Base-by-base conservation (phyloP, 64 coral and sea anemone species). In the Montipora efflorescens region DNA sequence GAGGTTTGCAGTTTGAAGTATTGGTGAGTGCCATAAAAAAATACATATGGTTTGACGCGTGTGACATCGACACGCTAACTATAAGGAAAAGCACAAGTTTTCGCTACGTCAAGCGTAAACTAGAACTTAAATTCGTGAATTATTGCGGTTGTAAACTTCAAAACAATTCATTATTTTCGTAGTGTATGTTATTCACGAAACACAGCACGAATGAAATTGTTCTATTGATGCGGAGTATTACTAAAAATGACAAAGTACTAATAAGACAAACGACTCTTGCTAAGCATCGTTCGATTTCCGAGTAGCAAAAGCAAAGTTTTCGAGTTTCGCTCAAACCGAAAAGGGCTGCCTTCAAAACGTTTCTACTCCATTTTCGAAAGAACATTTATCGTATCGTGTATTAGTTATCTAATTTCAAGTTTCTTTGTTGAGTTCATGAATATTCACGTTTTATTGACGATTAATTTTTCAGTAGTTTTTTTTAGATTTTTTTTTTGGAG, bases 141-240 rank as follows among this genome's bases (percentile, higher is more conserved):
- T 86, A 18, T 23, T 86, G 67, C 11, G 82, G 64, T 50, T 45
- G 46, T 22, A 18, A 49, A 50, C 66, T 86, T 86, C 46, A 86
- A 13, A 86, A 86, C 66, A 71, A 46, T 71, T 46, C 66, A 86
- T 71, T 86, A 16, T 70, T 86, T 8, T 86, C 71, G 82, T 51
- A 71, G 82, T 71, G 16, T 86, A 71, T 51, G 48, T 86, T 44
- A 86, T 71, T 86, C 82, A 85, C 66, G 71, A 81, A 86, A 66
- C 82, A 72, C 82, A 86, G 66, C 82, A 50, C 70, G 82, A 0
- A 49, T 50, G 71, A 64, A 86, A 47, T 86, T 86, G 47, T 45
- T 49, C 45, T 50, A 86, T 50, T 86, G 64, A 86, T 86, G 15
- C 12, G 15, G 28, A n/a, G 12, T 48, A 5, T 78, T 15, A 48